A percentile compares a stretch with the other conserved stretches of the same genome.
phyloP scores from a whole-genome alignment of 2,888 invertebrate genomes.

The Conops quadrifasciatus region DNA sequence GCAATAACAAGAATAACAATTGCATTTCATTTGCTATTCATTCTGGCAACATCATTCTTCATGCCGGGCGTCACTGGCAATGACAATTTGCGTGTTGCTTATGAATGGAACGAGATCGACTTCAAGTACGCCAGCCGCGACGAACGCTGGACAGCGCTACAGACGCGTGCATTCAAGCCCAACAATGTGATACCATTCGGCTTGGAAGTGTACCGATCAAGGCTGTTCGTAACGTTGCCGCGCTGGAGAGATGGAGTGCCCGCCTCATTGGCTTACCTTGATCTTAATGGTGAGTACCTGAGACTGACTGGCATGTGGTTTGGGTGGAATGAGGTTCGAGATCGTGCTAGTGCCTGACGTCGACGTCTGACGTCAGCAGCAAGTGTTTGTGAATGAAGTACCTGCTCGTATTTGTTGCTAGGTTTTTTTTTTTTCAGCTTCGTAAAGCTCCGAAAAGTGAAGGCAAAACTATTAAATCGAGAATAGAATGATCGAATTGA shows the following conservation, averaged over 20 bases:
- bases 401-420: too few species aligned
- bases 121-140: slow-evolving; percentile 72
- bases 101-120: slow-evolving; percentile 79
- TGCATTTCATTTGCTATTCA: slow-evolving; percentile 18
- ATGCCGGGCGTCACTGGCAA: slow-evolving; percentile 57
- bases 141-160: slow-evolving; percentile 70
- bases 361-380: too few species aligned
- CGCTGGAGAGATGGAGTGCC: slow-evolving; percentile 80
- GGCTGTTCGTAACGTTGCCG: slow-evolving; percentile 78
- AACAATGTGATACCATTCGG: slow-evolving; percentile 80
- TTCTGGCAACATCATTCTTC: slow-evolving; percentile 6
- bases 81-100: slow-evolving; percentile 75
- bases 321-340: too few species aligned
- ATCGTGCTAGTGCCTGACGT: too few species aligned
- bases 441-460: too few species aligned
- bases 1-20: too few species aligned
- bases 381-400: too few species aligned
- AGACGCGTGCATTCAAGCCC: slow-evolving; percentile 71
- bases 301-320: too few species aligned
- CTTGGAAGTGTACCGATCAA: slow-evolving; percentile 74
- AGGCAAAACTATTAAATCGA: too few species aligned
- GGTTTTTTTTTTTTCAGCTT: too few species aligned
- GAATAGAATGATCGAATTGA: too few species aligned
- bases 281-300: slow-evolving; percentile 71
- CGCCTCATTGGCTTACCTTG: slow-evolving; percentile 77